These are phyloP conservation scores for Chrysogorgia sp. DNA, from an alignment of 92 coral and sea anemone genomes.

Conservation along the genomic window DNA sequence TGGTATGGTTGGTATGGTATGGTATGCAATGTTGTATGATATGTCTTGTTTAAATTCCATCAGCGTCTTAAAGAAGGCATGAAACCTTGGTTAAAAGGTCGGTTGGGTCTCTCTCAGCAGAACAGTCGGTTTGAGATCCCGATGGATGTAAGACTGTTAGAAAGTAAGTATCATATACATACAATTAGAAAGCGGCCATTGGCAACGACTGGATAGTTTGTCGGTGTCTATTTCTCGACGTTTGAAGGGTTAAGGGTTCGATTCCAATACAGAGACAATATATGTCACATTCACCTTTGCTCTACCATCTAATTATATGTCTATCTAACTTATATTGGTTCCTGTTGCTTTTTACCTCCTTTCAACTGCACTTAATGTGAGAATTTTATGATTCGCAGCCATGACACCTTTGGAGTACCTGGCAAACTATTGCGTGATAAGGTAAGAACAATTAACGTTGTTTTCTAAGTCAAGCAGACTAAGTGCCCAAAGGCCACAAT, in stretches of 20 bases:
- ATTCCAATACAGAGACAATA: too few species aligned
- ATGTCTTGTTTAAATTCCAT: neutral
- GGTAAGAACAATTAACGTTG: conserved; percentile 48
- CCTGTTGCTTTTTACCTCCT: too few species aligned
- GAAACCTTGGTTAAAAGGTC: conserved; percentile 97
- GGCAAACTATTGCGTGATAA: conserved; percentile 84
- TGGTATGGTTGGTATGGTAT: too few species aligned
- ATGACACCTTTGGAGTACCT: conserved; percentile 96
- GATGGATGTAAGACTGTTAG: conserved; percentile 88
- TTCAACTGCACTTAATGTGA: too few species aligned
- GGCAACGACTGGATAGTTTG: neutral
- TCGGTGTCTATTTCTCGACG: too few species aligned
- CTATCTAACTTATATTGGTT: too few species aligned
- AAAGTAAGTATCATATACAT: conserved; percentile 60
- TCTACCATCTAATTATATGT: too few species aligned
- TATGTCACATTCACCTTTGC: too few species aligned
- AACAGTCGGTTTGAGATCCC: conserved; percentile 98
- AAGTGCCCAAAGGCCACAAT: neutral
- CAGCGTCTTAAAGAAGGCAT: conserved; percentile 90
- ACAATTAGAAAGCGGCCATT: neutral
- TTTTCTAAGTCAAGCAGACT: too few species aligned
- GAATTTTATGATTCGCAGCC: conserved; percentile 62
- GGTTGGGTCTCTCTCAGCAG: conserved; percentile 91
- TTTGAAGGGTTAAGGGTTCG: too few species aligned
- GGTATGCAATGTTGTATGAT: too few species aligned